Percentiles rank a stretch among this genome's conserved stretches.
phyloP scores from a whole-genome alignment of 2,888 invertebrate genomes.

The Acanthoscelides obtectus region DNA sequence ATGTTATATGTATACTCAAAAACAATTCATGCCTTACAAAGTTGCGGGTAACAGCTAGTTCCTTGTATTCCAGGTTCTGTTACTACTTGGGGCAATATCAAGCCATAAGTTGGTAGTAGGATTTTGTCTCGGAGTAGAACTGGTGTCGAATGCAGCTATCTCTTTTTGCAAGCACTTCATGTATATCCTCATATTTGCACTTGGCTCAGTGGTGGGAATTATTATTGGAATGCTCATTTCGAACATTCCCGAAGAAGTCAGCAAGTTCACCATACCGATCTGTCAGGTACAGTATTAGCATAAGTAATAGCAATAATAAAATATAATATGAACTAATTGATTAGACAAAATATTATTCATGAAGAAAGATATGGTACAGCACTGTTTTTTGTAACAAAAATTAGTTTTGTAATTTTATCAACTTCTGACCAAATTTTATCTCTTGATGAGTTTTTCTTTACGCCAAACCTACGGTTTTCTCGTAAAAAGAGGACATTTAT shows the following conservation, averaged over 20 bases:
- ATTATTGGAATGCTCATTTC: constrained; percentile 61
- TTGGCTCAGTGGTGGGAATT: constrained; percentile 66
- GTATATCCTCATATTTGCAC: constrained; percentile 61
- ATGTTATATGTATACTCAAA: too few species aligned
- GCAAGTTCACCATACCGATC: constrained; percentile 53
- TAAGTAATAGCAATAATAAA: too few species aligned
- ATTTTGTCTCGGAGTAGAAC: constrained; percentile 74
- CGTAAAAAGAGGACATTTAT: too few species aligned
- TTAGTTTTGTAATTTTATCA: too few species aligned
- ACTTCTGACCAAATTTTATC: too few species aligned
- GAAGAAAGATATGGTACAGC: too few species aligned
- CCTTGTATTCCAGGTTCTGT: constrained; percentile 49
- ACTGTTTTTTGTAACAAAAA: too few species aligned
- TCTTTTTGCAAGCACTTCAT: constrained; percentile 51
- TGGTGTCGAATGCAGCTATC: constrained; percentile 44
- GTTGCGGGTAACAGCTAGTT: neutral
- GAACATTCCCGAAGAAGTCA: constrained; percentile 48
- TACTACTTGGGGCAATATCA: constrained; percentile 64
- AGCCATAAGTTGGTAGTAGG: constrained; percentile 79
- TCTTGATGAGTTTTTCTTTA: too few species aligned
- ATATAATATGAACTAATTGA: too few species aligned
- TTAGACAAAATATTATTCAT: too few species aligned
- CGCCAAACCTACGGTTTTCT: too few species aligned
- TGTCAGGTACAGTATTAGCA: constrained; percentile 56
- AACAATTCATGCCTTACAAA: neutral